Base-by-base conservation (phyloP, 2,113 vertebrate species). In the Chelonoidis abingdonii region DNA sequence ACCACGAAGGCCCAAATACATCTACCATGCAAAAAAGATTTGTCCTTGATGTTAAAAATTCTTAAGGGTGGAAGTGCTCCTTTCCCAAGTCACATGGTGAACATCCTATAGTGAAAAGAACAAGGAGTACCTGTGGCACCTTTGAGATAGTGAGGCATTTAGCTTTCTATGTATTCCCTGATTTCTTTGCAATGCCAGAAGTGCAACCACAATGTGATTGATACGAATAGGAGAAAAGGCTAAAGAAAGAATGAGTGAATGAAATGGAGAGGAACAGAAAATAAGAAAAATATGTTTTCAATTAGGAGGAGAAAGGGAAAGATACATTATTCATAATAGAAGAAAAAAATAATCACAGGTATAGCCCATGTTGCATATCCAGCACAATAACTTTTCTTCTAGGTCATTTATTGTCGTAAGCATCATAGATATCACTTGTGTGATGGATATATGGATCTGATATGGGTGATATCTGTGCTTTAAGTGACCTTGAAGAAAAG, bases 201-300 rank as follows among this genome's bases (percentile, higher is more conserved):
- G 4, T 44, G 52, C 1, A 2, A 31, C 29, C 11, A 38, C 19
- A 49, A 62, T 5, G 1, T 90, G 80, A 65, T 27, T 19, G 49
- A 35, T 84, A 85, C 24, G 1, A n/a, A 52, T 25, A n/a, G 62
- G 88, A 65, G 52, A 49, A 52, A 94, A 88, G n/a, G 38, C 1
- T 90, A 49, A 49, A 65, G 57, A 81, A 11, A 80, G 41, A 29
- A 62, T 7, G 82, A 76, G 22, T 49, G 24, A 81, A 65, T 35
- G 38, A 76, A 56, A 86, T 54, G 53, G 80, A 91, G 75, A 80
- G 85, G n/a, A 89, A 76, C 19, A 85, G 80, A 88, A 88, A 86
- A 89, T 38, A 22, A 76, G n/a, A 19, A 89, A 87, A 54, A 44
- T 47, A 9, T 38, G 25, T 89, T 89, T 86, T 80, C 31, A 13